Conservation (phyloP, 2,888 invertebrate genomes). For the Isoperla grammatica region DNA sequence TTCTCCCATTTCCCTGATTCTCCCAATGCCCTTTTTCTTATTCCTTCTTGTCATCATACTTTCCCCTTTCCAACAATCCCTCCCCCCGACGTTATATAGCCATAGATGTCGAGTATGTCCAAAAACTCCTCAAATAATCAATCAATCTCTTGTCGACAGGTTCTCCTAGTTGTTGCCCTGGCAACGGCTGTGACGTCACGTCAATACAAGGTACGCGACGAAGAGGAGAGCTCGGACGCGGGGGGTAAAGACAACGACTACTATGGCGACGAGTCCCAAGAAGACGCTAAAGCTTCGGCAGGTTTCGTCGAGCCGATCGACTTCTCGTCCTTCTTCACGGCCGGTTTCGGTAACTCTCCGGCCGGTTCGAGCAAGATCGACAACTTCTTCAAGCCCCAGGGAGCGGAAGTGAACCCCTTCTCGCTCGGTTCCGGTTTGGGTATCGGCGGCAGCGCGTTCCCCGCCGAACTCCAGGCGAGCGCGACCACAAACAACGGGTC, state of each 20-base stretch:
- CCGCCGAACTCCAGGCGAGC: constrained; percentile 31
- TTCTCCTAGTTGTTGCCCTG: too few species aligned
- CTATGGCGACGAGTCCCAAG: neutral
- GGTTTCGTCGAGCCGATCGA: constrained; percentile 52
- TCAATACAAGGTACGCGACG: constrained; percentile 28
- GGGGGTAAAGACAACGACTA: neutral
- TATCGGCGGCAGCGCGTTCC: constrained; percentile 27
- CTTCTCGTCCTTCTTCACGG: constrained; percentile 51
- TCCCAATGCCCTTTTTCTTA: too few species aligned
- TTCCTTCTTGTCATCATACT: too few species aligned
- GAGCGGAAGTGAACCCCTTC: constrained; percentile 32
- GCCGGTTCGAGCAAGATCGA: constrained; percentile 25
- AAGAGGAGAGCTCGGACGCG: constrained; percentile 3
- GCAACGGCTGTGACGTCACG: constrained; percentile 5
- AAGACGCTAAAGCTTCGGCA: constrained; percentile 27
- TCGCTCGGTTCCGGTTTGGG: constrained; percentile 24
- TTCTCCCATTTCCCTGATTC: too few species aligned
- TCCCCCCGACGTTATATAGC: too few species aligned
- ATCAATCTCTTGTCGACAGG: too few species aligned
- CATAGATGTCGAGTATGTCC: too few species aligned
- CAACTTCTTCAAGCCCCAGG: constrained; percentile 33
- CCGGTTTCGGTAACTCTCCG: constrained; percentile 37
- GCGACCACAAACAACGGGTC: constrained; percentile 28
- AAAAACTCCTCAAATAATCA: too few species aligned
- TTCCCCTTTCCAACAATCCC: too few species aligned